These are phyloP conservation scores for Sepiola atlantica DNA, from an alignment of 2,888 invertebrate genomes.

Conservation along the genomic window DNA sequence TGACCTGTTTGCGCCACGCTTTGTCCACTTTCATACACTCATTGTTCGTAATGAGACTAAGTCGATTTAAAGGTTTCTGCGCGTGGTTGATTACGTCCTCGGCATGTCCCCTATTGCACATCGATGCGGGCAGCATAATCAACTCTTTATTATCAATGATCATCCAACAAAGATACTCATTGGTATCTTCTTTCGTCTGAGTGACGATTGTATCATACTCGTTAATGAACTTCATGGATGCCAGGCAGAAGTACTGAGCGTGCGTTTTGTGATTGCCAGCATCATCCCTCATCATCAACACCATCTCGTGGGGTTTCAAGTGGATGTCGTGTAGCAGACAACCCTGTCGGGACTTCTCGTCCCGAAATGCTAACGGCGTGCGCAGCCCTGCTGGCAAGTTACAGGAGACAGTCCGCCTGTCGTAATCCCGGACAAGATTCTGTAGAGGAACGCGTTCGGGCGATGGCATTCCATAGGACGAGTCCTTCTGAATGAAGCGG, in stretches of 20 bases:
- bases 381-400: constrained; percentile 53
- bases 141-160: constrained; percentile 57
- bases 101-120: constrained; percentile 49
- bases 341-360: constrained; percentile 56
- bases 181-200: constrained; percentile 52
- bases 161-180: constrained; percentile 62
- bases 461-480: constrained; percentile 52
- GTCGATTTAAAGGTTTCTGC: background rate
- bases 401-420: constrained; percentile 50
- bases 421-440: constrained; percentile 51
- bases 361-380: constrained; percentile 56
- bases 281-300: constrained; percentile 50
- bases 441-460: constrained; percentile 51
- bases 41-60: background rate
- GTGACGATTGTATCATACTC: constrained; percentile 61
- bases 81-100: background rate
- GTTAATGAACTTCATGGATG: constrained; percentile 58
- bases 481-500: constrained; percentile 55
- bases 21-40: background rate
- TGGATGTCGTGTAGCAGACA: constrained; percentile 58
- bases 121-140: constrained; percentile 51
- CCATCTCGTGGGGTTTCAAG: constrained; percentile 49
- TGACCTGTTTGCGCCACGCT: background rate
- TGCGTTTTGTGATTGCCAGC: constrained; percentile 45
- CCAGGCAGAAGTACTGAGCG: constrained; percentile 59